Percentiles rank a stretch among this genome's conserved stretches.
phyloP scores from a whole-genome alignment of 2,888 invertebrate genomes.

The Dorcus hopei region DNA sequence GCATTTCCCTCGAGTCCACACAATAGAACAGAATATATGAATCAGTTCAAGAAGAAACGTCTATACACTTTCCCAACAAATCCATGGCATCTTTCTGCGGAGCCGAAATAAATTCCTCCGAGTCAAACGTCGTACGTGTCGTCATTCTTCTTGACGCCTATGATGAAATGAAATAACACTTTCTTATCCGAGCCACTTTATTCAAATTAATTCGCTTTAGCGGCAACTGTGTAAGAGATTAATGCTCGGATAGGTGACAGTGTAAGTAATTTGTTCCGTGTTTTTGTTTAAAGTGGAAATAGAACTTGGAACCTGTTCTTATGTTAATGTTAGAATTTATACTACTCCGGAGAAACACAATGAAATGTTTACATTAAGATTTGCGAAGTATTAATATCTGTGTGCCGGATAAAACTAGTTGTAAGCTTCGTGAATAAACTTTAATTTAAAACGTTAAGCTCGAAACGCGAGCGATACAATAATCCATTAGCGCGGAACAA shows the following conservation, averaged over 20 bases:
- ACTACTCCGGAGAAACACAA: too few relatives aligned
- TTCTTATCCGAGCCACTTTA: background rate
- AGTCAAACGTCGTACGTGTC: background rate
- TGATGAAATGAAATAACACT: background rate
- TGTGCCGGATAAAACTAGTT: too few relatives aligned
- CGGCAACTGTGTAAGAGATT: background rate
- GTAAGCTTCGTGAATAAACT: too few relatives aligned
- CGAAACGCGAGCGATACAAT: too few relatives aligned
- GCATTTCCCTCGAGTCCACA: slow-evolving; percentile 27
- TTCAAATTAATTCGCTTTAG: background rate
- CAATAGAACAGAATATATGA: slow-evolving; percentile 30
- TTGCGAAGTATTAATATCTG: too few relatives aligned
- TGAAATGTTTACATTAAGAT: too few relatives aligned
- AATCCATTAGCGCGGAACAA: too few relatives aligned
- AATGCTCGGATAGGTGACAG: background rate
- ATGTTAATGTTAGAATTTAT: too few relatives aligned
- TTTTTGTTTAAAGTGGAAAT: background rate
- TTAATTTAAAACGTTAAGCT: too few relatives aligned
- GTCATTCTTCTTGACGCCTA: background rate
- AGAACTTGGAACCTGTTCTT: too few relatives aligned
- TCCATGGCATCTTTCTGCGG: background rate
- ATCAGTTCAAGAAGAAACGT: slow-evolving; percentile 24
- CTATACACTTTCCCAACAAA: slow-evolving; percentile 23
- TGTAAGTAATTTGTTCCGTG: background rate
- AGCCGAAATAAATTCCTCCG: background rate